Percentiles rank a stretch among this genome's conserved stretches.
These are phyloP conservation scores for Odontamblyopus rebecca DNA, from an alignment of 2,797 vertebrate species.

Conservation along the genomic window DNA sequence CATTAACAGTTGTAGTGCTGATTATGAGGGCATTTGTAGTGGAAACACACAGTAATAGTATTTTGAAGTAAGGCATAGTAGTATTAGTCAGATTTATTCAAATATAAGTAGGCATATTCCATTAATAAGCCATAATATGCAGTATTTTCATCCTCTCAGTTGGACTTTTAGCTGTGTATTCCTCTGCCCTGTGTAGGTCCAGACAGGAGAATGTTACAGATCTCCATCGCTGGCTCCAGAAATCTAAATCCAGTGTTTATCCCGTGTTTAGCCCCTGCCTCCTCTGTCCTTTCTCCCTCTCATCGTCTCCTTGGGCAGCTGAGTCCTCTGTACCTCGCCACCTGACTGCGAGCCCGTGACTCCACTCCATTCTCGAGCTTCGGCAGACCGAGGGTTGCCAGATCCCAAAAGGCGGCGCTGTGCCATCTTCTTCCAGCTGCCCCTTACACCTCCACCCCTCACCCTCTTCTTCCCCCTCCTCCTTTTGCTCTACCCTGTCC, in stretches of 20 bases:
- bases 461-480: slow-evolving; percentile 33
- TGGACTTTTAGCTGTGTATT: slow-evolving; percentile 28
- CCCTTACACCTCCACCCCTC: slow-evolving; percentile 19
- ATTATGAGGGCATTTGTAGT: too few relatives aligned
- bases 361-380: slow-evolving; percentile 60
- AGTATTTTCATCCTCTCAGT: slow-evolving; percentile 20
- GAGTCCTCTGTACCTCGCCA: slow-evolving; percentile 59
- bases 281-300: slow-evolving; percentile 10
- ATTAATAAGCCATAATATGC: background rate
- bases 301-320: slow-evolving; percentile 58
- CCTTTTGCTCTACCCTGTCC: slow-evolving; percentile 20
- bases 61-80: too few relatives aligned
- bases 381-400: slow-evolving; percentile 59
- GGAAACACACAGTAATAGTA: too few relatives aligned
- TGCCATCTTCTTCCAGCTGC: slow-evolving; percentile 70
- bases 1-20: too few relatives aligned
- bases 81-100: too few relatives aligned
- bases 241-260: slow-evolving; percentile 74
- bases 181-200: slow-evolving; percentile 34
- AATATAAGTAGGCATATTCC: too few relatives aligned
- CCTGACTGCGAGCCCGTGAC: slow-evolving; percentile 62
- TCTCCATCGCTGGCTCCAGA: slow-evolving; percentile 52
- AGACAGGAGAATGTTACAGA: slow-evolving; percentile 54
- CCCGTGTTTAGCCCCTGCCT: slow-evolving; percentile 71
- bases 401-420: slow-evolving; percentile 61